Base-by-base conservation (phyloP, 2,797 vertebrate species). In the Rousettus madagascariensis region DNA sequence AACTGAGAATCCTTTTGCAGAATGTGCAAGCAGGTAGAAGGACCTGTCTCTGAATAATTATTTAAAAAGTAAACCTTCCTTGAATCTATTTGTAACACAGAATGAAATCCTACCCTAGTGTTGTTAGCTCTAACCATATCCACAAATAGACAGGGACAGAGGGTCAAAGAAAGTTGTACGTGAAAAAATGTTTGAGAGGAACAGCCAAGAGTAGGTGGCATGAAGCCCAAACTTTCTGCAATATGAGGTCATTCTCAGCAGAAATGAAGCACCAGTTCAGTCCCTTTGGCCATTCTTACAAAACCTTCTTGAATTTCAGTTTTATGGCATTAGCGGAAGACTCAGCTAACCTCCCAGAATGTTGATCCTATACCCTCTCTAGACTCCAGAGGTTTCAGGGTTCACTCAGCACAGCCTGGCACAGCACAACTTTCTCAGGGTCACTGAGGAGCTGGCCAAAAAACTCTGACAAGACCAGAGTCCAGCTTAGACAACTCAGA, bases 61-160 rank as follows among this genome's bases (percentile, higher is more conserved):
- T 53, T 49, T 49, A 85, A 24, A 71, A 86, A 93, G 80, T 6
- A 24, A 80, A 61, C 33, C 66, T 83, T 74, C 59, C 15, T 74
- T 88, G 86, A 87, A 69, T 83, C 26, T 46, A 86, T 83, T 96
- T 85, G 69, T 93, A 89, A 66, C 53, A n/a, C 57, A 43, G 85
- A 65, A 46, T 84, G 86, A 92, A 97, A 95, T 86, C 26, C 30
- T 91, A 84, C 66, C 66, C 43, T 24, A 28, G 94, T 43, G 49
- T 0, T 5, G 91, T 94, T 96, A 95, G 95, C 10, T 0, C 95
- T 96, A 86, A 97, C 95, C 79, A 88, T 16, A 82, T 97, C 98
- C 97, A 93, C 96, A 98, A 98, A 98, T 98, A 98, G 98, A 98
- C 97, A 92, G 97, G 97, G 97, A 97, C 93, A 97, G 96, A 97